Evolutionary conservation across 1,140 invertebrate species (phyloP).

Genomic region (Tetragnatha versicolor): DNA sequence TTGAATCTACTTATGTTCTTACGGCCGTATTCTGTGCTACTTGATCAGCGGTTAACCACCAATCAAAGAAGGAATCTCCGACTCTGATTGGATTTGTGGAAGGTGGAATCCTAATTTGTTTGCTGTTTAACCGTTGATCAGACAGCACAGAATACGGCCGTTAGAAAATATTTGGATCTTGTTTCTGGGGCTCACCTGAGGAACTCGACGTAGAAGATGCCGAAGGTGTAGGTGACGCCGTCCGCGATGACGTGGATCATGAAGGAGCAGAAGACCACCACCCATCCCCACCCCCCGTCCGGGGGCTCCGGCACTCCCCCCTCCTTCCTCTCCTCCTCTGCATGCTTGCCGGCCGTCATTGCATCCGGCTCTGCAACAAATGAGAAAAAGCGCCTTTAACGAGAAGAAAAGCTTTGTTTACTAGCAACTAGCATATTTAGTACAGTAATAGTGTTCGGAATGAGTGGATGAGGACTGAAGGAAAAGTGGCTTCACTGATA

Average conservation of each 20-base stretch:
- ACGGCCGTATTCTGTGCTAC: no score
- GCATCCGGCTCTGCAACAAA: background rate
- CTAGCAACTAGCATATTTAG: background rate
- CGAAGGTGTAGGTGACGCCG: conserved; percentile 80
- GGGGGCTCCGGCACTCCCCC: conserved; percentile 58
- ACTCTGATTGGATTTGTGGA: no score
- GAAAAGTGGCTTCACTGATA: background rate
- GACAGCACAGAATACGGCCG: no score
- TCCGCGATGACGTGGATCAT: conserved; percentile 85
- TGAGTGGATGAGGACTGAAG: background rate
- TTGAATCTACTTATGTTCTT: no score
- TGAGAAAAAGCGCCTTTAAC: background rate
- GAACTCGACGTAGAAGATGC: conserved; percentile 85
- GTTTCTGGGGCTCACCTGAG: no score
- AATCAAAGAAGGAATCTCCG: no score
- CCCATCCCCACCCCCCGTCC: conserved; percentile 87
- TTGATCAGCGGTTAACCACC: no score
- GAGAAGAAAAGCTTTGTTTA: background rate
- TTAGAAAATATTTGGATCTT: no score
- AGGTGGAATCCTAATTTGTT: no score
- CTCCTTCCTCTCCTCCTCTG: conserved; percentile 35
- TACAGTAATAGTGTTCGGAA: background rate
- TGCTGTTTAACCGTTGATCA: no score
- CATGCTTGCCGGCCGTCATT: background rate
- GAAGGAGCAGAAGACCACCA: conserved; percentile 90